These are phyloP conservation scores for Aythya baeri DNA, from an alignment of 2,113 vertebrate species.

Conservation along the genomic window DNA sequence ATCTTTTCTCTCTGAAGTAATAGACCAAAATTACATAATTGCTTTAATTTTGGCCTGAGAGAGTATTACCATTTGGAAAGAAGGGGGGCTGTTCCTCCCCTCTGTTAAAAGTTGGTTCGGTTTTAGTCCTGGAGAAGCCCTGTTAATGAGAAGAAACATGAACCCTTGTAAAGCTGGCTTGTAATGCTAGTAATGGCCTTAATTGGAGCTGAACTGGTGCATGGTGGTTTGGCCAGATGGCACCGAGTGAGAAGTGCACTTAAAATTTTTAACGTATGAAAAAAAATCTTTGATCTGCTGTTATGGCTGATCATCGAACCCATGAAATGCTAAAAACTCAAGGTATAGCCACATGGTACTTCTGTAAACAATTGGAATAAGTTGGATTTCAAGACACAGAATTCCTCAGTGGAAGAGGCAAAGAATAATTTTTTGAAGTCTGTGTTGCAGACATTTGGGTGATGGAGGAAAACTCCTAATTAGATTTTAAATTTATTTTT, in stretches of 20 bases:
- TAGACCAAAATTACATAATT: constrained; percentile 14
- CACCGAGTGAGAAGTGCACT: background rate
- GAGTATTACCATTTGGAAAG: background rate
- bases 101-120: background rate
- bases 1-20: constrained; percentile 13
- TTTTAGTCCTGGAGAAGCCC: background rate
- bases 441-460: background rate
- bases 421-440: background rate
- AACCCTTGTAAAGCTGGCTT: background rate
- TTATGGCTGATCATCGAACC: background rate
- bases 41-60: background rate
- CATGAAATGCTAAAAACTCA: background rate
- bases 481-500: background rate
- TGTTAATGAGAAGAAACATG: background rate
- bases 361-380: background rate
- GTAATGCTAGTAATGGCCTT: background rate
- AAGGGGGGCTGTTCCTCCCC: background rate
- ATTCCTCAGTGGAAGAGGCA: background rate
- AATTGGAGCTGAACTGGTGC: background rate
- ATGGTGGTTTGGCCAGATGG: background rate
- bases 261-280: constrained; percentile 11
- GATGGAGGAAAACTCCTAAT: background rate
- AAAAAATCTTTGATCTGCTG: background rate
- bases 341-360: background rate
- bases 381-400: background rate